Evolutionary conservation across 2,797 vertebrate genomes (phyloP).

Genomic region (Eulemur rubriventer): DNA sequence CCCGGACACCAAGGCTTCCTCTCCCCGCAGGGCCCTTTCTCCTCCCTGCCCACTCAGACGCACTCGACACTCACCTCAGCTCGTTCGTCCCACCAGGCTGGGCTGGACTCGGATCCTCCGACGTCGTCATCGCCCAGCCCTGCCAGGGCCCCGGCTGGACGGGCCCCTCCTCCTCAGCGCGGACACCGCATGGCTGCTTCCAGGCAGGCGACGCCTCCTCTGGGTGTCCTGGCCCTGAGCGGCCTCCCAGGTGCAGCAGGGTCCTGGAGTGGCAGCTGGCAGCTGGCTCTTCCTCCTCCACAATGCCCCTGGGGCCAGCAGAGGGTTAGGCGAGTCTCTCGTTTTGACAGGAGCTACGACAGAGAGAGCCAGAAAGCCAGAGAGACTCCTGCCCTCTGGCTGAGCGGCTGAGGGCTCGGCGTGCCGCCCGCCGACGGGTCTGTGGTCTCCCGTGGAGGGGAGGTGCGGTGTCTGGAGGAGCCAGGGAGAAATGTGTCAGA

Average conservation of each 20-base stretch:
- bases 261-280: slow-evolving; percentile 43
- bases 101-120: not conserved
- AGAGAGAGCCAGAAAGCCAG: not conserved
- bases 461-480: slow-evolving; percentile 7
- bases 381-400: not conserved
- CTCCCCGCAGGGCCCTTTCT: not conserved
- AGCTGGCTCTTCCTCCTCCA: slow-evolving; percentile 59
- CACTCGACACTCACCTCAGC: slow-evolving; percentile 60
- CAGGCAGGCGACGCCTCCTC: slow-evolving; percentile 13
- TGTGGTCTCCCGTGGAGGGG: not conserved
- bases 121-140: slow-evolving; percentile 33
- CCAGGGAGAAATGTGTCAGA: slow-evolving; percentile 72
- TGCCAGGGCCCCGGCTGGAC: not conserved
- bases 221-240: slow-evolving; percentile 22
- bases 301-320: slow-evolving; percentile 26
- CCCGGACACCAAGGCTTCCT: not conserved
- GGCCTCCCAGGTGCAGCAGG: slow-evolving; percentile 58
- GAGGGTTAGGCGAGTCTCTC: not conserved
- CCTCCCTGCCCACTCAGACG: not conserved
- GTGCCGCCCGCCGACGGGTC: not conserved
- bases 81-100: slow-evolving; percentile 38
- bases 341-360: not conserved
- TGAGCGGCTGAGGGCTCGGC: not conserved
- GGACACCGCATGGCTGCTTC: slow-evolving; percentile 65
- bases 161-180: slow-evolving; percentile 37